Evolutionary conservation across 2,797 vertebrate species (phyloP), one percentile per base, ranked within the genome.

Genomic region (Carapus acus): DNA sequence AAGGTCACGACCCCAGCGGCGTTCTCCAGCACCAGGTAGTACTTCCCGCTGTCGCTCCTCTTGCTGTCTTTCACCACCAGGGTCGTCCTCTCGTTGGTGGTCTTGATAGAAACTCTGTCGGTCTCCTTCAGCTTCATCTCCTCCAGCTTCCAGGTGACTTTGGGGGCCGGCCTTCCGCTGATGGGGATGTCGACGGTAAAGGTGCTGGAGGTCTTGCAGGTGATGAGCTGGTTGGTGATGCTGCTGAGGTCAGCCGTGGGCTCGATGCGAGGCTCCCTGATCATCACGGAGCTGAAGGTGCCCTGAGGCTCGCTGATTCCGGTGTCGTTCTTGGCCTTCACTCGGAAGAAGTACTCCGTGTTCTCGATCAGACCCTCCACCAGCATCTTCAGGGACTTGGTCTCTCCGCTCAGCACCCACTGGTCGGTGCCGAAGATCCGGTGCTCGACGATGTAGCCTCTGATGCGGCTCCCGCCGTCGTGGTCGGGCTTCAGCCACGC

Each of bases 121-220:
- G 91, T 96, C 86, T 98, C 94, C 71, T 99, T 99, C 16, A 99
- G 87, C 86, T 93, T 94, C 90, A 98, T 98, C 78, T 99, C 96
- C 76, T 99, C 96, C 67, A 97, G 89, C 73, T 96, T 98, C 96
- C 96, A 99, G 40, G 85, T 93, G 67, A 94, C 93, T 77, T 94
- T 98, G 42, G 96, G 96, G 61, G 90, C 76, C 40, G 96, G 96
- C 43, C 96, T 94, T 13, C 96, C 96, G 69, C 91, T 96, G 65
- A 97, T 96, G 7, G 96, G 96, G 74, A 98, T 92, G 55, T 99
- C 93, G 15, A 99, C 94, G 47, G 89, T 91, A 78, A 99, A 96
- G 21, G 87, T 79, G 82, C 82, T 90, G 79, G 93, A 91, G 61
- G 88, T 73, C 83, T 99, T 99, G 78, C 94, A 97, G 21, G 89